phyloP scores from a whole-genome alignment of 2,888 invertebrate genomes.

The Buathra laborator region DNA sequence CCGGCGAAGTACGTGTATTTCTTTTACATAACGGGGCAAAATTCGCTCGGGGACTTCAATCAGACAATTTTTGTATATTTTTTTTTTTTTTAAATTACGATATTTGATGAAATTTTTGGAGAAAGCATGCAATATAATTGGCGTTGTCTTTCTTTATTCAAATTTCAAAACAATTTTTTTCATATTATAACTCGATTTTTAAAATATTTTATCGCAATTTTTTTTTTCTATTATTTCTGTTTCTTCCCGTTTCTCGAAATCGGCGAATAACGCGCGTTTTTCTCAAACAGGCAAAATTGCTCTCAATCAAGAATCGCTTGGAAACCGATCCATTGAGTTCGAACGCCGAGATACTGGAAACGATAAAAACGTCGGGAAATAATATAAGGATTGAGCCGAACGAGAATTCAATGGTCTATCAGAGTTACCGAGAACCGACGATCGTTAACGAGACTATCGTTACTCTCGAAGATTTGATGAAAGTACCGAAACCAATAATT shows the following conservation, averaged over 20 bases:
- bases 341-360: slow-evolving; percentile 57
- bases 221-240: too few relatives aligned
- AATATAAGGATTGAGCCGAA: slow-evolving; percentile 51
- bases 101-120: too few relatives aligned
- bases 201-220: too few relatives aligned
- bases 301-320: slow-evolving; percentile 67
- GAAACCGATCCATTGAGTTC: slow-evolving; percentile 61
- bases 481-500: slow-evolving; percentile 52
- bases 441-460: slow-evolving; percentile 64
- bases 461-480: slow-evolving; percentile 65
- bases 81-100: neutral
- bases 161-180: neutral
- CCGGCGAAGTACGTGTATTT: slow-evolving; percentile 71
- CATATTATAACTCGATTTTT: too few relatives aligned
- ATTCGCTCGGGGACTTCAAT: neutral
- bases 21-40: slow-evolving; percentile 85
- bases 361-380: slow-evolving; percentile 53
- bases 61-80: slow-evolving; percentile 61
- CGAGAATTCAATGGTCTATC: slow-evolving; percentile 44
- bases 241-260: neutral
- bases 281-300: slow-evolving; percentile 68
- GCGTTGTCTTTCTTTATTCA: too few relatives aligned
- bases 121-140: too few relatives aligned
- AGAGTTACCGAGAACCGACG: slow-evolving; percentile 39
- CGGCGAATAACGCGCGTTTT: neutral